Evolutionary conservation across 2,888 invertebrate species (phyloP).

Genomic region (Zele albiditarsus): DNA sequence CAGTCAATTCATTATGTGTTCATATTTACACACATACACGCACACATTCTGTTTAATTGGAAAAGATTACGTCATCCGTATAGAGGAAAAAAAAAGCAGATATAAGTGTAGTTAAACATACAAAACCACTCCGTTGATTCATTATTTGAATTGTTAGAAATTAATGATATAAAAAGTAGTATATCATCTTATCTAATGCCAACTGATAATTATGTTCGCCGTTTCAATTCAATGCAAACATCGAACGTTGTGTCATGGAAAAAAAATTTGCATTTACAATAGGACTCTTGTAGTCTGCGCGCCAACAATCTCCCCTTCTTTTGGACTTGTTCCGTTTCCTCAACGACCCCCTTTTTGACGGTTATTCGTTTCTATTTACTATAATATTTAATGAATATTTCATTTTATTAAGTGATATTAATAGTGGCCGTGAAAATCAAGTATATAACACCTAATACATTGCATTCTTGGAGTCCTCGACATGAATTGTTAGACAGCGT

Average conservation of each 20-base stretch:
- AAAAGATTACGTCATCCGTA: background rate
- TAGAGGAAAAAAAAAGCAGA: background rate
- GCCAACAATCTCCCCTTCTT: too few relatives aligned
- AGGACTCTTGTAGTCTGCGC: too few relatives aligned
- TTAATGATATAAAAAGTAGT: background rate
- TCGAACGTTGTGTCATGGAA: background rate
- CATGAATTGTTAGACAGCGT: slow-evolving; percentile 5
- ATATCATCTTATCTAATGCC: slow-evolving; percentile 3
- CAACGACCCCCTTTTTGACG: too few relatives aligned
- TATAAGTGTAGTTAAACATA: background rate
- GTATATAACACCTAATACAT: too few relatives aligned
- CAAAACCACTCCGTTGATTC: background rate
- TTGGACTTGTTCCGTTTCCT: too few relatives aligned
- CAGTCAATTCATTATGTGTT: background rate
- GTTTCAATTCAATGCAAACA: background rate
- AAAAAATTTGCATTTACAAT: background rate
- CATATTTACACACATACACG: background rate
- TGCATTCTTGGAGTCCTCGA: slow-evolving; percentile 29
- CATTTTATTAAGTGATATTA: too few relatives aligned
- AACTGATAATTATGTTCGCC: background rate
- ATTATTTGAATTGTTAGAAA: background rate
- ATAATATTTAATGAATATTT: too few relatives aligned
- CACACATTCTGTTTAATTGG: background rate
- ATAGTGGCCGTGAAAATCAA: too few relatives aligned
- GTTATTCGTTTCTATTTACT: too few relatives aligned